Evolutionary conservation across 2,797 vertebrate species (phyloP), one percentile per base, ranked within the genome.

Genomic region (Philypnodon macrostomus): DNA sequence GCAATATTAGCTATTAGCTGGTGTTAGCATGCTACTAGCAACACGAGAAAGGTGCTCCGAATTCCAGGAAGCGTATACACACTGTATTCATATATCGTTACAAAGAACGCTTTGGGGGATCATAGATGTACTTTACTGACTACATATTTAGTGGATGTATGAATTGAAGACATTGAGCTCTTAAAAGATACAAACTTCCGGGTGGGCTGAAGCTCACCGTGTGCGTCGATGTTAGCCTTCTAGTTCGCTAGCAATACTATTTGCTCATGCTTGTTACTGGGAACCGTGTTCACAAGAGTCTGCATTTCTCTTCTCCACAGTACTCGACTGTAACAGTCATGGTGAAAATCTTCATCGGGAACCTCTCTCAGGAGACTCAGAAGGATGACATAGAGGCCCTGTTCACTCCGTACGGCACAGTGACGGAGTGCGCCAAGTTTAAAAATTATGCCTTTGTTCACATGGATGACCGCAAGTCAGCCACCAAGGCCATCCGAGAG

Each of bases 341-440:
- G 91, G 91, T 91, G 58, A 92, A 92, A 68, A 90, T 92, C n/a
- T 92, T 92, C 61, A 88, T 92, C 3, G 91, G 91, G 0, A 92
- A 92, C 65, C 81, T 92, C 26, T 86, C 91, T 2, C 85, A 80
- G 21, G 62, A 90, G 38, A 78, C 89, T 0, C 76, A 80, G 18
- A 88, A 83, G 27, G 90, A 92, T 0, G 90, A 91, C 24, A 75
- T 92, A 0, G 88, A 91, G 24, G 67, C 85, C 2, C 82, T 91
- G 3, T 91, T 92, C 9, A 61, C 83, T 0, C 66, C 86, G 23
- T 90, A 89, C 2, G 91, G 91, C 57, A 79, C 80, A 0, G 89
- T 92, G 19, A 90, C 87, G 0, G 91, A 92, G 49, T 91, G 91
- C 12, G 90, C 90, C 32, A 91, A 91, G 54, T 91, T 89, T 68